Conservation (phyloP, 2,113 vertebrate species). For the Onychostoma macrolepis region DNA sequence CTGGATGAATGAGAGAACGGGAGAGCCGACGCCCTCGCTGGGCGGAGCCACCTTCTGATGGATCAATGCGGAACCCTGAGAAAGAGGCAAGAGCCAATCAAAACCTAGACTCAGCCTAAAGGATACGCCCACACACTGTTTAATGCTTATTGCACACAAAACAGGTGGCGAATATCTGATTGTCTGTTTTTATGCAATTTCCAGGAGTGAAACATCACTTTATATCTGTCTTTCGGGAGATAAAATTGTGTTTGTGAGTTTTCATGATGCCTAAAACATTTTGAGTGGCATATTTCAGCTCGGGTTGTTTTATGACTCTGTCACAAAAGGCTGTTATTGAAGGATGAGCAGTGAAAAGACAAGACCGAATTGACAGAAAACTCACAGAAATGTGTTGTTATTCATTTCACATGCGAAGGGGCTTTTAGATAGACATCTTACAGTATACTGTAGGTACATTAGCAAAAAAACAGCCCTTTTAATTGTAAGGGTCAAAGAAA, state of each 20-base stretch:
- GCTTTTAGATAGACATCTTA: neutral
- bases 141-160: neutral
- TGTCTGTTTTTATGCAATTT: neutral
- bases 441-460: too few relatives aligned
- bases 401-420: neutral
- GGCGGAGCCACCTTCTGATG: conserved; percentile 90
- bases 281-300: neutral
- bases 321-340: neutral
- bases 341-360: neutral
- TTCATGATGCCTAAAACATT: neutral
- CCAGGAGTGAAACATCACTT: neutral
- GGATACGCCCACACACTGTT: neutral
- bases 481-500: too few relatives aligned
- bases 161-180: neutral
- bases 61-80: conserved; percentile 90
- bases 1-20: conserved; percentile 85
- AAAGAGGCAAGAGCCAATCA: neutral
- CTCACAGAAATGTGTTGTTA: neutral
- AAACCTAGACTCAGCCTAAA: neutral
- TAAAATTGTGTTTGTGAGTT: neutral
- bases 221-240: neutral
- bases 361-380: neutral
- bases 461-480: too few relatives aligned
- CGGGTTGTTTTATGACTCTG: neutral
- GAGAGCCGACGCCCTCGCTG: conserved; percentile 84